phyloP scores from a whole-genome alignment of 2,888 invertebrate genomes.

The Syrista parreyssii region DNA sequence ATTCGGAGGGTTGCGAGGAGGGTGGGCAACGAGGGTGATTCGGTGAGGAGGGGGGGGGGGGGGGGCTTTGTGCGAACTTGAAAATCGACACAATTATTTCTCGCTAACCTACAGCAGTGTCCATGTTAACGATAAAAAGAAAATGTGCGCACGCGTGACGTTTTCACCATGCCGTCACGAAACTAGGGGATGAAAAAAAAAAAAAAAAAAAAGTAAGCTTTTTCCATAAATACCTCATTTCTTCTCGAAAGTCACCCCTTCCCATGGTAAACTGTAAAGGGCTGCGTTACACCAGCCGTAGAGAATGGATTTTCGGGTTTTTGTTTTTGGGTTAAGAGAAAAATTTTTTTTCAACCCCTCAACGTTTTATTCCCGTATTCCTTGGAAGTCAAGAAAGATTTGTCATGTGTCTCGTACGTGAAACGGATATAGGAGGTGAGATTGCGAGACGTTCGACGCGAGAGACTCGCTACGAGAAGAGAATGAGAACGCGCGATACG shows the following conservation, averaged over 20 bases:
- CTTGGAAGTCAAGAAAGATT: not conserved
- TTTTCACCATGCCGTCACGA: not conserved
- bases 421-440: not conserved
- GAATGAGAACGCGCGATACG: not conserved
- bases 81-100: not conserved
- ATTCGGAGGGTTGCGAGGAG: too few species aligned
- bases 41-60: not conserved
- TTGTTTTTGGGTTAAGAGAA: not conserved
- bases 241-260: not conserved
- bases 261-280: not conserved
- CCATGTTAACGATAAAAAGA: not conserved
- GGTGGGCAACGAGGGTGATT: too few species aligned
- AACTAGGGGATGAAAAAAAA: not conserved
- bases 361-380: not conserved
- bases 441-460: not conserved
- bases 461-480: not conserved
- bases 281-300: not conserved
- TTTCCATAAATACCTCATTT: slow-evolving; percentile 11
- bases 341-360: not conserved
- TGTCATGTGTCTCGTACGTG: not conserved
- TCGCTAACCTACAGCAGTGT: not conserved
- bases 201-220: slow-evolving; percentile 27
- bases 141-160: not conserved
- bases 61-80: not conserved
- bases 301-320: not conserved